These are phyloP conservation scores for Plecotus auritus DNA, from an alignment of 2,113 vertebrate genomes.

Conservation along the genomic window DNA sequence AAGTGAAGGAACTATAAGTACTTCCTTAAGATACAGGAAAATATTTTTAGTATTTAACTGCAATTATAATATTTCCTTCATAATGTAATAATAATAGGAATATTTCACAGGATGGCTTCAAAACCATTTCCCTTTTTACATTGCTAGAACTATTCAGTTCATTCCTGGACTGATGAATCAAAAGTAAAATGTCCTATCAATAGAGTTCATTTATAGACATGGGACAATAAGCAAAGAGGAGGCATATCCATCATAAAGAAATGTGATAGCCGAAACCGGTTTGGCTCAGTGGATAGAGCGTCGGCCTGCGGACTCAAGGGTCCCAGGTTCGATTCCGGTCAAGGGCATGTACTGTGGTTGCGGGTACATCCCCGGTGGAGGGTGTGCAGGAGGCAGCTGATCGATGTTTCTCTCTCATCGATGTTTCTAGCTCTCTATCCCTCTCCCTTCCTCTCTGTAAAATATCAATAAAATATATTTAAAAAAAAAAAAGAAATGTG, in stretches of 20 bases:
- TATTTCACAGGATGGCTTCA: background rate
- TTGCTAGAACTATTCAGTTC: background rate
- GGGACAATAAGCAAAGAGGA: background rate
- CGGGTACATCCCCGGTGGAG: too few relatives aligned
- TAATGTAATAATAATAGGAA: background rate
- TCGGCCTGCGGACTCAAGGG: too few relatives aligned
- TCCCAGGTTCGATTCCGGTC: too few relatives aligned
- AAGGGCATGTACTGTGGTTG: too few relatives aligned
- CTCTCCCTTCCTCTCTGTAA: too few relatives aligned
- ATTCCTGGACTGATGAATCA: background rate
- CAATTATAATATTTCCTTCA: background rate
- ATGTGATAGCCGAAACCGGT: too few relatives aligned
- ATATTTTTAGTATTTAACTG: background rate
- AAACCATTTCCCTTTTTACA: background rate
- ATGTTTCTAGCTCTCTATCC: too few relatives aligned
- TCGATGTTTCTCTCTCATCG: too few relatives aligned
- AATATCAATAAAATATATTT: too few relatives aligned
- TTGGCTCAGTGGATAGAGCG: too few relatives aligned
- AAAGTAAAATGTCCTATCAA: constrained; percentile 4
- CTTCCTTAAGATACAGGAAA: background rate
- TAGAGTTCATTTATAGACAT: background rate
- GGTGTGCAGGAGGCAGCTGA: too few relatives aligned
- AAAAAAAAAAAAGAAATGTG: constrained; percentile 13
- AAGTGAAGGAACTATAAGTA: background rate
- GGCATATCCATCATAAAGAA: background rate